Percentiles rank a stretch among this genome's conserved stretches.
These are phyloP conservation scores for Hydrolagus affinis DNA, from an alignment of 2,113 vertebrate species.

Conservation along the genomic window DNA sequence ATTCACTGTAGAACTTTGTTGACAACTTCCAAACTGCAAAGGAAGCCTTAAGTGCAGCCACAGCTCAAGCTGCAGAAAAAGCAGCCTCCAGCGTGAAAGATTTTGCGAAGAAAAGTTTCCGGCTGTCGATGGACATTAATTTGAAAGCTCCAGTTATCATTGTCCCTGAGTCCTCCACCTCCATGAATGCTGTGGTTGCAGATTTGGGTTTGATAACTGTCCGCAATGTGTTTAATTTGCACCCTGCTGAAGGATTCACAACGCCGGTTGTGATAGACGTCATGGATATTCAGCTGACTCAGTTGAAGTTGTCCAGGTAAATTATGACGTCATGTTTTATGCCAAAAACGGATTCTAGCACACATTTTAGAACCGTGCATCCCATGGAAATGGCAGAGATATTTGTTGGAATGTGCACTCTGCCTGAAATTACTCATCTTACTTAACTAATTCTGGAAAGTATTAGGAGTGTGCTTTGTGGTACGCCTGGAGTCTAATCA, in stretches of 20 bases:
- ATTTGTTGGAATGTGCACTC: too few relatives aligned
- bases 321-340: not conserved
- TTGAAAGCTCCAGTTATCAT: conserved; percentile 88
- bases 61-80: conserved; percentile 70
- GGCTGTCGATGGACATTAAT: conserved; percentile 69
- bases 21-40: conserved; percentile 84
- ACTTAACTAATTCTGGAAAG: too few relatives aligned
- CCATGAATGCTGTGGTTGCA: conserved; percentile 66
- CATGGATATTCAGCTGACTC: conserved; percentile 75
- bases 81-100: conserved; percentile 80
- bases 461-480: too few relatives aligned
- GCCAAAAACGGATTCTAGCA: not conserved
- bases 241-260: conserved; percentile 49
- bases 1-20: conserved; percentile 64
- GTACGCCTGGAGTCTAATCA: too few relatives aligned
- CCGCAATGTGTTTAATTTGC: conserved; percentile 70
- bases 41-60: conserved; percentile 63
- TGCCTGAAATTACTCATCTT: too few relatives aligned
- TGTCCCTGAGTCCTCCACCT: conserved; percentile 77
- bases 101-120: conserved; percentile 82
- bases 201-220: conserved; percentile 88
- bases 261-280: conserved; percentile 76
- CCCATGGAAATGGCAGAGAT: too few relatives aligned
- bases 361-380: too few relatives aligned
- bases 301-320: conserved; percentile 84